Conservation (phyloP, 2,797 vertebrate genomes). For the Mus spretus region DNA sequence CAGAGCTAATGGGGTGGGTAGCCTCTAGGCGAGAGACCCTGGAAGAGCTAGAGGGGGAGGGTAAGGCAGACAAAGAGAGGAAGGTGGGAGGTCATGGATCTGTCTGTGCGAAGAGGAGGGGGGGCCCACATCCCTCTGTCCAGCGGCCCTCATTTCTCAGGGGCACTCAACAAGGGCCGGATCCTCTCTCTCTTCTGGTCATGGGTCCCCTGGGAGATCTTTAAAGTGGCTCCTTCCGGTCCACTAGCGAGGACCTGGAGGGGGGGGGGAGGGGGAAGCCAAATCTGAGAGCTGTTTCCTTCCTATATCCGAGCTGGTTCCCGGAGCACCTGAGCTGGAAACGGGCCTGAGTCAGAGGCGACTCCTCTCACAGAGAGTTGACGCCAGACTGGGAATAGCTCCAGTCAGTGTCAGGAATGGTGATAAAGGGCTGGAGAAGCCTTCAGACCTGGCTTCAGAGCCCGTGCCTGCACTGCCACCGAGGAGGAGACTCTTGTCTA, state of each 20-base stretch:
- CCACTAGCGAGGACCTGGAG: background rate
- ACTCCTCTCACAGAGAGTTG: slow-evolving; percentile 6
- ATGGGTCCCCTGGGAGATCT: slow-evolving; percentile 62
- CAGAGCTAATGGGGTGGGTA: background rate
- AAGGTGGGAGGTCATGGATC: background rate
- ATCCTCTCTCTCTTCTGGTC: slow-evolving; percentile 56
- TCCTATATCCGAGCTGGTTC: slow-evolving; percentile 73
- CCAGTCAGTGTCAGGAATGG: background rate
- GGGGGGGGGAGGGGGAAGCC: background rate
- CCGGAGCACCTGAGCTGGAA: slow-evolving; percentile 62
- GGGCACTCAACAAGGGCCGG: background rate
- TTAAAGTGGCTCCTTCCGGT: slow-evolving; percentile 75
- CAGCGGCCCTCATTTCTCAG: background rate
- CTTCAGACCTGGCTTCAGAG: background rate
- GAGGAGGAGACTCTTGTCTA: background rate
- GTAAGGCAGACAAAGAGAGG: background rate
- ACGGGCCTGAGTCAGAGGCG: slow-evolving; percentile 69
- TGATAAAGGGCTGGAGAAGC: background rate
- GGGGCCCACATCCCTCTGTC: background rate
- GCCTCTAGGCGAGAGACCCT: background rate
- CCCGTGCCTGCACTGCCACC: background rate
- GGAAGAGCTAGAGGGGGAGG: background rate
- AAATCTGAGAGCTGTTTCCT: slow-evolving; percentile 69
- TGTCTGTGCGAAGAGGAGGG: background rate
- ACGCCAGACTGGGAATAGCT: background rate